A percentile compares a stretch with the other conserved stretches of the same genome.
Conservation (phyloP, 2,113 vertebrate genomes). For the Barnardius zonarius region DNA sequence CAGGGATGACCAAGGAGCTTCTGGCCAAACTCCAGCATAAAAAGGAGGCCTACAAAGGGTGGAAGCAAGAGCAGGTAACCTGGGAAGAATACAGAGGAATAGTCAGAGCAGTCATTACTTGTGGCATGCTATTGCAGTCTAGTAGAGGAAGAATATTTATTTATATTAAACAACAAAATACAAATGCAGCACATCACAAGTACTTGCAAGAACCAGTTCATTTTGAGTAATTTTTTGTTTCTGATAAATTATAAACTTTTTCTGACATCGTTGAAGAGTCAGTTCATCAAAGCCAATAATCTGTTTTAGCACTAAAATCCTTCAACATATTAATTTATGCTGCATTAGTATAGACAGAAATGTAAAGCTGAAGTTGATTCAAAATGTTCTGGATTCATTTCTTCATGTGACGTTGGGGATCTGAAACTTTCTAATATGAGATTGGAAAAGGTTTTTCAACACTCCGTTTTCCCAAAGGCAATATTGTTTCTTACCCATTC, state of each 20-base stretch:
- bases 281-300: not conserved
- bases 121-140: not conserved
- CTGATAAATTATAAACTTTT: not conserved
- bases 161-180: not conserved
- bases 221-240: not conserved
- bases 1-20: not conserved
- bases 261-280: not conserved
- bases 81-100: not conserved
- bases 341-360: not conserved
- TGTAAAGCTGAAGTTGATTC: not conserved
- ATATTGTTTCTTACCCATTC: not conserved
- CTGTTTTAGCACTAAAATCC: not conserved
- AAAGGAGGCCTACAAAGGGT: not conserved
- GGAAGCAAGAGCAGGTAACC: not conserved
- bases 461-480: not conserved
- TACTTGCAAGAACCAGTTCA: not conserved
- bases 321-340: not conserved
- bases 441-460: not conserved
- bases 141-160: not conserved
- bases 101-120: not conserved
- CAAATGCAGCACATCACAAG: not conserved
- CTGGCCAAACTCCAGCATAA: not conserved
- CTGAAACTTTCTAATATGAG: not conserved
- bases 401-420: not conserved
- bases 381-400: not conserved